Percentiles rank a stretch among this genome's conserved stretches.
These are phyloP conservation scores for Mythimna pallens DNA, from an alignment of 2,888 invertebrate species.

Conservation along the genomic window DNA sequence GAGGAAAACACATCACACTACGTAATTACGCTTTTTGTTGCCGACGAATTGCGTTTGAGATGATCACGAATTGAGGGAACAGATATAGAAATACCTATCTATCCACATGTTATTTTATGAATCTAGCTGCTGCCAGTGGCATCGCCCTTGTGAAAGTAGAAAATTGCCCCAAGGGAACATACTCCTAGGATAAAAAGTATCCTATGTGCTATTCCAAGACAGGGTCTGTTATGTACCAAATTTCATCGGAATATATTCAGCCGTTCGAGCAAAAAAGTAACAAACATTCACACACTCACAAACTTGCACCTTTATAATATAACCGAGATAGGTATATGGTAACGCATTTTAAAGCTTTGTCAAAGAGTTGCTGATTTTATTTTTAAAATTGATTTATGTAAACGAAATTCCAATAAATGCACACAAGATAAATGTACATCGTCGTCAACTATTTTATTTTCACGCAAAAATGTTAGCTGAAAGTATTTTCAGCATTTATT, in stretches of 20 bases:
- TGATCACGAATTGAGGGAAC: conserved; percentile 34
- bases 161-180: no score
- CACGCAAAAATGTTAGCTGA: neutral
- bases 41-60: conserved; percentile 46
- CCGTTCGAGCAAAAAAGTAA: no score
- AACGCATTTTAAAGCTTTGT: neutral
- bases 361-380: neutral
- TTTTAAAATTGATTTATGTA: conserved; percentile 8
- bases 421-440: neutral
- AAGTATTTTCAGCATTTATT: neutral
- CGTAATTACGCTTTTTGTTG: conserved; percentile 66
- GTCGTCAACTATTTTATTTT: conserved; percentile 19
- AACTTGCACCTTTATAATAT: no score
- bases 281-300: no score
- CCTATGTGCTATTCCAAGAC: no score
- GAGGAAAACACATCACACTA: conserved; percentile 60
- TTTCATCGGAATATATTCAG: no score
- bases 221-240: no score
- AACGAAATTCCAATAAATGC: conserved; percentile 3
- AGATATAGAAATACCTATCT: neutral
- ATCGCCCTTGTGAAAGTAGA: no score
- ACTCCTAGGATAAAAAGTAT: no score
- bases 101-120: neutral
- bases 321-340: neutral
- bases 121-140: no score